Conservation (phyloP, 1,140 invertebrate species). For the Hetaerina americana region DNA sequence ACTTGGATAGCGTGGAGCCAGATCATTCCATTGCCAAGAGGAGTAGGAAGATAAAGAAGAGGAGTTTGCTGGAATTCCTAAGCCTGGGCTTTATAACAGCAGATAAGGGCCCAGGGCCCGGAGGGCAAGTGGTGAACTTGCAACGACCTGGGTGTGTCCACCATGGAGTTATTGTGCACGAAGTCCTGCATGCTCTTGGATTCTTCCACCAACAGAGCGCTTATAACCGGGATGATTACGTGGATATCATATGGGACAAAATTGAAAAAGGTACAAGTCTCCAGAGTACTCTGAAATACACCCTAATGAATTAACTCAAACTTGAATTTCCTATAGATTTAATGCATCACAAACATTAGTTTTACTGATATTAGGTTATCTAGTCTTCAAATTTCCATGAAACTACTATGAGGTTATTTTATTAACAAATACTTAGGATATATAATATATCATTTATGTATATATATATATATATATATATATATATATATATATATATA, state of each 20-base stretch:
- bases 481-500: too few species aligned
- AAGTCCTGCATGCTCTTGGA: constrained; percentile 51
- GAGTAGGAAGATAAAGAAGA: neutral
- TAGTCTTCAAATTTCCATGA: too few species aligned
- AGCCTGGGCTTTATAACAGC: neutral
- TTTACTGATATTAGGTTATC: too few species aligned
- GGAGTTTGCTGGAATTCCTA: neutral
- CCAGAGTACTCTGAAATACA: neutral
- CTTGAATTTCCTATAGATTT: constrained; percentile 11
- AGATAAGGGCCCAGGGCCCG: constrained; percentile 7
- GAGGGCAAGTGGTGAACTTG: constrained; percentile 45
- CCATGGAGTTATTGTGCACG: constrained; percentile 45
- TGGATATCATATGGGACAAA: constrained; percentile 46
- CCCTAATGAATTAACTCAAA: constrained; percentile 10
- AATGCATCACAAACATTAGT: constrained; percentile 15
- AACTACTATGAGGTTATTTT: too few species aligned
- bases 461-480: too few species aligned
- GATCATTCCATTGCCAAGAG: neutral
- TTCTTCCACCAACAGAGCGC: constrained; percentile 54
- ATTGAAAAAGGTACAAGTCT: constrained; percentile 33
- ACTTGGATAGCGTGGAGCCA: neutral
- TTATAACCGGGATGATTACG: constrained; percentile 46
- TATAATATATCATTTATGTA: too few species aligned
- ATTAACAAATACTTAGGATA: too few species aligned
- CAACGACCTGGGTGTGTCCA: constrained; percentile 38